phyloP scores from a whole-genome alignment of 2,888 invertebrate species.

The Pammene fasciana region DNA sequence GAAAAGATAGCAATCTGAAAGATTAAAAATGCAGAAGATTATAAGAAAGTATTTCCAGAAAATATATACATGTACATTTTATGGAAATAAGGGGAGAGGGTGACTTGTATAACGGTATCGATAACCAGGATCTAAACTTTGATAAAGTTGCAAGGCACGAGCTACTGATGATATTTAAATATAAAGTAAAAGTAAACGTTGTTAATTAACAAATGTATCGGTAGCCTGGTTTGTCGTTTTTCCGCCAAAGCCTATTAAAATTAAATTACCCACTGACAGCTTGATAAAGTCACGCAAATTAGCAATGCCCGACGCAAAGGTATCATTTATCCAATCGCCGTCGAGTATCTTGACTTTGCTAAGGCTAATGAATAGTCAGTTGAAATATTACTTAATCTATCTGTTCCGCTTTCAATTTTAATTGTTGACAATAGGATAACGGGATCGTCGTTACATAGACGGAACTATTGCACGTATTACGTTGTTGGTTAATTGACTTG shows the following conservation, averaged over 20 bases:
- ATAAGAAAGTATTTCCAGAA: no score
- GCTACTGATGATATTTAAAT: neutral
- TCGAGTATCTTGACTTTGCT: conserved; percentile 6
- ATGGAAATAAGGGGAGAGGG: no score
- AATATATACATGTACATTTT: no score
- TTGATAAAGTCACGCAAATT: conserved; percentile 34
- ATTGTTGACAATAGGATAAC: conserved; percentile 33
- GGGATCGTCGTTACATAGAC: conserved; percentile 18
- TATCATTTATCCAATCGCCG: conserved; percentile 27
- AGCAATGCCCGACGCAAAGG: conserved; percentile 11
- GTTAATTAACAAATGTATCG: conserved; percentile 24
- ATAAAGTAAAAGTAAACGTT: no score
- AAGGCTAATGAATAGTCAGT: conserved; percentile 21
- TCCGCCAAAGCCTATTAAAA: conserved; percentile 35
- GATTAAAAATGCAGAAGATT: no score
- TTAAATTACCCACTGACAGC: conserved; percentile 31
- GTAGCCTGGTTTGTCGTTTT: conserved; percentile 20
- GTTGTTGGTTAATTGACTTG: conserved; percentile 15
- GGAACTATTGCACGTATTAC: conserved; percentile 25
- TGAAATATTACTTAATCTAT: conserved; percentile 36
- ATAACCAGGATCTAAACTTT: neutral
- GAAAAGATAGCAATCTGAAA: no score
- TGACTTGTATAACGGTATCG: no score
- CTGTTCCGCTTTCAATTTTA: conserved; percentile 35
- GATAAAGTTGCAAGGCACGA: neutral